A percentile compares a stretch with the other conserved stretches of the same genome.
These are phyloP conservation scores for Tarsius wallacei DNA, from an alignment of 2,797 vertebrate species.

Conservation along the genomic window DNA sequence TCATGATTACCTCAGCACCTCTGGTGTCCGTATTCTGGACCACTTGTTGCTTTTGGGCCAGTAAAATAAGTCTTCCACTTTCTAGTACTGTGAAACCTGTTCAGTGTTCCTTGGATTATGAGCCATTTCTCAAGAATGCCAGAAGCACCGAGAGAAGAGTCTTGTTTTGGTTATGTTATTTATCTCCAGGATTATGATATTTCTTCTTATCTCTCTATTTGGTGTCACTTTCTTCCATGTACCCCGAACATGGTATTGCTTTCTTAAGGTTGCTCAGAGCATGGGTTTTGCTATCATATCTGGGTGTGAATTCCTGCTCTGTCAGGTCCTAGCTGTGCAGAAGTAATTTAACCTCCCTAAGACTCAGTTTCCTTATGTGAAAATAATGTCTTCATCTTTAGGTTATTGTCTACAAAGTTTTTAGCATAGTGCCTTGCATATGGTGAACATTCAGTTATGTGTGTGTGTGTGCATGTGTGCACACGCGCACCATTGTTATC, in stretches of 20 bases:
- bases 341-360: too few relatives aligned
- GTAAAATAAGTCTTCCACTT: neutral
- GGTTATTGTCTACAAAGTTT: neutral
- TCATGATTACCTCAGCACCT: neutral
- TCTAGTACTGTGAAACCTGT: neutral
- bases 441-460: neutral
- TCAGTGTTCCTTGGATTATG: neutral
- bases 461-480: too few relatives aligned
- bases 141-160: neutral
- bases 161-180: neutral
- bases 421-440: neutral
- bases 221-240: neutral
- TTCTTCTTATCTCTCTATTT: neutral
- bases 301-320: neutral
- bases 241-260: neutral
- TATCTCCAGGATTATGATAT: neutral
- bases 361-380: too few relatives aligned
- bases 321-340: neutral
- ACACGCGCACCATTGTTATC: too few relatives aligned
- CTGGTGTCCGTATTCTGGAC: neutral
- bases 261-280: neutral
- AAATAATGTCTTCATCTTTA: neutral
- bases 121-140: neutral
- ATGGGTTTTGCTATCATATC: neutral
- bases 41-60: neutral